Evolutionary conservation across 2,888 invertebrate genomes (phyloP), one percentile per base, ranked within the genome.

Genomic region (Aspidiotus destructor): DNA sequence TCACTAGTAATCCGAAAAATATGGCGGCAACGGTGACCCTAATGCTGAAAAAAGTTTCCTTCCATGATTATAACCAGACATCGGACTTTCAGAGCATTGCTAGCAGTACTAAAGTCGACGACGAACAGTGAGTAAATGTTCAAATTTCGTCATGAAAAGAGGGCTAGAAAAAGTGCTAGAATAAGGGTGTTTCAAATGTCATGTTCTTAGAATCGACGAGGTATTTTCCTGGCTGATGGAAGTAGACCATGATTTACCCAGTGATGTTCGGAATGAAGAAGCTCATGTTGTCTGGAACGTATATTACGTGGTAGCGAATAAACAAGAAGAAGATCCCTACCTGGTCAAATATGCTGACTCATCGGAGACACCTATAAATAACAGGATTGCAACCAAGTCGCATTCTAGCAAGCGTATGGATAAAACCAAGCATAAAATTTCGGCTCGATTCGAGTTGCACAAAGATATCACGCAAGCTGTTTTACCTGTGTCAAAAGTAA

Each of bases 391-490:
- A 13, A 8, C 53, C 7, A 62, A 68, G 41, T 67, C 71, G 58
- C 70, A 70, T 7, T 28, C 28, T 28, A 52, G 54, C 11, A 71
- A 57, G 42, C 42, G 61, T 28, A 28, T 48, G 57, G 71, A 71
- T 41, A 77, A 77, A 70, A 77, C 77, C 63, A 73, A 76, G 40
- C 75, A 84, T 73, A 87, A 90, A 76, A 82, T 92, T 58, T 88
- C 89, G 70, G 88, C 91, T 1, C 82, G 91, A 73, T 83, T 94
- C 60, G 91, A 92, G 75, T 89, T 94, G 71, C 91, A 92, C 77
- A 94, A 94, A 77, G 94, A 94, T 77, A 92, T 93, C 76, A 92
- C 93, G 70, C 93, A 93, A 79, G 91, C 93, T 17, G 92, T 95
- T 13, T 81, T 95, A 40, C 93, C 94, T 15, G 93, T 95, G 77